These are phyloP conservation scores for Andrena trimmerana DNA, from an alignment of 2,888 invertebrate species.

Conservation along the genomic window DNA sequence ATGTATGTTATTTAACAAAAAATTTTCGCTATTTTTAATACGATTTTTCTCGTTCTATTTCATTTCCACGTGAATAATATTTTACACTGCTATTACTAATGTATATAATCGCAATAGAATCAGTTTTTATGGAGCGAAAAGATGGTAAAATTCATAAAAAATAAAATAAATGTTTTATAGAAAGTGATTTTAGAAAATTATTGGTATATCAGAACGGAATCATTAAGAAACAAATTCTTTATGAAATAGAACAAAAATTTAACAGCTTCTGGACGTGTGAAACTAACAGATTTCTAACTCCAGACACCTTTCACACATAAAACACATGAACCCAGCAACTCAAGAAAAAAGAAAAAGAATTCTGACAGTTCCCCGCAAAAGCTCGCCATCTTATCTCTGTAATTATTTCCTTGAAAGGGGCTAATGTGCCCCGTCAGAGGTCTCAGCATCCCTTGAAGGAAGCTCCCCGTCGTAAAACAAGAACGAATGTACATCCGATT, in stretches of 20 bases:
- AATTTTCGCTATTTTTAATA: too few relatives aligned
- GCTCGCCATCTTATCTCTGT: neutral
- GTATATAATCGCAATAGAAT: too few relatives aligned
- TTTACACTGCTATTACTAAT: too few relatives aligned
- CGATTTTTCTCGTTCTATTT: too few relatives aligned
- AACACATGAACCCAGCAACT: neutral
- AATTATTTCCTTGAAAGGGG: conserved; percentile 32
- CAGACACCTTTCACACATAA: neutral
- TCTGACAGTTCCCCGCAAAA: neutral
- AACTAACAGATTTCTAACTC: neutral
- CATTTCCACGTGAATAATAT: too few relatives aligned
- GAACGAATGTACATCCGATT: conserved; percentile 51
- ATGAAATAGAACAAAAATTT: neutral
- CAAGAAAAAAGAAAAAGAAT: neutral
- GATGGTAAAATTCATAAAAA: too few relatives aligned
- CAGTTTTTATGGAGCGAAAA: too few relatives aligned
- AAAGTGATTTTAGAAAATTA: too few relatives aligned
- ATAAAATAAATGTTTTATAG: too few relatives aligned
- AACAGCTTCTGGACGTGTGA: neutral
- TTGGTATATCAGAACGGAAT: too few relatives aligned
- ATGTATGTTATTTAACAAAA: too few relatives aligned
- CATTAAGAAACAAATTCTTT: too few relatives aligned
- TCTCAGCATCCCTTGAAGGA: neutral
- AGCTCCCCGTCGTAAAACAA: neutral
- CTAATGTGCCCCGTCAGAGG: conserved; percentile 15